Evolutionary conservation across 2,888 invertebrate genomes (phyloP).

Genomic region (Spilarctia lutea): DNA sequence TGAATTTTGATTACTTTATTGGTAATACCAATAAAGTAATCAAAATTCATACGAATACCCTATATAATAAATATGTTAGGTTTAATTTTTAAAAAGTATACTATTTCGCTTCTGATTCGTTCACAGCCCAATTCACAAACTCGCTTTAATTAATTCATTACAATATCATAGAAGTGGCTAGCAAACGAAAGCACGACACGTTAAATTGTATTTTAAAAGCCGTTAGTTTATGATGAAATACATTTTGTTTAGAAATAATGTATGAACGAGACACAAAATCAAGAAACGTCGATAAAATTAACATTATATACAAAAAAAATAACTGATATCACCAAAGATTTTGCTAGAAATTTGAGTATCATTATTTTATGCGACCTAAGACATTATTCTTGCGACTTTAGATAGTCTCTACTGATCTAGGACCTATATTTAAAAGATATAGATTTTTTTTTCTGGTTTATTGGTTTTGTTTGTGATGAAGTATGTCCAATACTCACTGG

Average conservation of each 20-base stretch:
- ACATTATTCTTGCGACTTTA: too few relatives aligned
- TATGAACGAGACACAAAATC: background rate
- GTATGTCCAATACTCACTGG: too few relatives aligned
- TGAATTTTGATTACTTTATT: too few relatives aligned
- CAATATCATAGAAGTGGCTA: background rate
- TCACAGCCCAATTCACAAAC: slow-evolving; percentile 12
- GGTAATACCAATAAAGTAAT: background rate
- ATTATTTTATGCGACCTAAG: background rate
- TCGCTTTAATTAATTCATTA: slow-evolving; percentile 12
- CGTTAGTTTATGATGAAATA: background rate
- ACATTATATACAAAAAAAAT: too few relatives aligned
- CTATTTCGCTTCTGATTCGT: slow-evolving; percentile 5
- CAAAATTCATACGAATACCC: background rate
- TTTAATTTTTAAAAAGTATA: slow-evolving; percentile 1
- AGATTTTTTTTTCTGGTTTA: too few relatives aligned
- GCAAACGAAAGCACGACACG: slow-evolving; percentile 3
- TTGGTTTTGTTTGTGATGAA: too few relatives aligned
- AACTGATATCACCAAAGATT: too few relatives aligned
- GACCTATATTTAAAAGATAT: too few relatives aligned
- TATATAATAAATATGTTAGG: slow-evolving; percentile 5
- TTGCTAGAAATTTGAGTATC: too few relatives aligned
- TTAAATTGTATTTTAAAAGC: slow-evolving; percentile 2
- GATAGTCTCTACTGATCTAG: too few relatives aligned
- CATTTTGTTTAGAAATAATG: background rate
- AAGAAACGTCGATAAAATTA: background rate